Percentiles rank a stretch among this genome's conserved stretches.
phyloP scores from a whole-genome alignment of 2,888 invertebrate genomes.

The Prenolepis imparis region DNA sequence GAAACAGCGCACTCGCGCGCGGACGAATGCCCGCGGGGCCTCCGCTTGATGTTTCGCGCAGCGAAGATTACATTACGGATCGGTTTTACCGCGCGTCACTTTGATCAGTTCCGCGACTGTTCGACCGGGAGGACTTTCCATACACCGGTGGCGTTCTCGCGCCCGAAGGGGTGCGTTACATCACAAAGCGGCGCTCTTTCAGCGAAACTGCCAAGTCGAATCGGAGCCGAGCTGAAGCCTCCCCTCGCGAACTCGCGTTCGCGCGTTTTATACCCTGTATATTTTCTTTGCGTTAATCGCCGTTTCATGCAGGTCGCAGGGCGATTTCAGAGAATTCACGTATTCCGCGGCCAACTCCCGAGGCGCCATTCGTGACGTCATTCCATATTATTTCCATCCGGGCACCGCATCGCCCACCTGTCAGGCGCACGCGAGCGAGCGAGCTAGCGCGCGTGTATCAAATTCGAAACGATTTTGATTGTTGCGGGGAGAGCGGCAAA shows the following conservation, averaged over 20 bases:
- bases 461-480: constrained; percentile 61
- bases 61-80: constrained; percentile 39
- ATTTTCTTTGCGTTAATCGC: constrained; percentile 81
- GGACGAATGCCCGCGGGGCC: constrained; percentile 1
- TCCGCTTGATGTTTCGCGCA: constrained; percentile 31
- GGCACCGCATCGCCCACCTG: constrained; percentile 47
- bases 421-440: constrained; percentile 40
- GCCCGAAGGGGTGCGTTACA: constrained; percentile 23
- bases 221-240: neutral
- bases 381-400: constrained; percentile 46
- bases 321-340: constrained; percentile 41
- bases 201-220: neutral
- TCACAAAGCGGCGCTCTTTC: constrained; percentile 19
- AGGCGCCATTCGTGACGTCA: constrained; percentile 63
- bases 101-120: constrained; percentile 40
- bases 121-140: constrained; percentile 43
- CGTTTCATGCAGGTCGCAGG: neutral
- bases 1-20: neutral
- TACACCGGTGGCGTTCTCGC: neutral
- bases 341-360: constrained; percentile 17
- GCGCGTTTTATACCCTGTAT: constrained; percentile 44
- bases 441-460: constrained; percentile 42
- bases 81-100: constrained; percentile 33
- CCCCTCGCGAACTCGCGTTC: neutral
- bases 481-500: constrained; percentile 50